A percentile compares a stretch with the other conserved stretches of the same genome.
Conservation (phyloP, 1,140 invertebrate species). For the Lanistes nyassanus region DNA sequence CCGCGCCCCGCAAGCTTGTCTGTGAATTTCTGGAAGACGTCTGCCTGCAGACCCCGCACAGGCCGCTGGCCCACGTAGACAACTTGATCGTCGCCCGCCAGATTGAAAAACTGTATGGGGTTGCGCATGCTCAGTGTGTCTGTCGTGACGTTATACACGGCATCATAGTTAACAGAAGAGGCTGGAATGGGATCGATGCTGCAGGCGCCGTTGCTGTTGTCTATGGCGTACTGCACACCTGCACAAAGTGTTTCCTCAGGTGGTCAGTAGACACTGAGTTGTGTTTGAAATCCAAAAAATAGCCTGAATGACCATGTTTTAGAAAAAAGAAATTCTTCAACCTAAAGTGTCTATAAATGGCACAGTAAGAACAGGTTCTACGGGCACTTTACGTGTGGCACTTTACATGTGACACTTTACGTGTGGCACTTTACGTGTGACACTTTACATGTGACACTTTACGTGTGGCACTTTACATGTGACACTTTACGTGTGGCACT, state of each 20-base stretch:
- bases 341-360: no score
- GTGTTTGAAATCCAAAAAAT: no score
- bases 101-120: conserved; percentile 18
- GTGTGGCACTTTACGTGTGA: no score
- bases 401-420: no score
- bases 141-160: conserved; percentile 5
- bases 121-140: neutral
- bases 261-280: no score
- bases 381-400: no score
- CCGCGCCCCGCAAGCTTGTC: conserved; percentile 5
- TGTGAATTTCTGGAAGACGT: conserved; percentile 9
- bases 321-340: no score
- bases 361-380: no score
- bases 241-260: neutral
- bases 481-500: no score
- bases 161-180: neutral
- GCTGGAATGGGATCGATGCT: conserved; percentile 18
- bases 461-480: no score
- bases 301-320: no score
- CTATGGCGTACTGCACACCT: conserved; percentile 19
- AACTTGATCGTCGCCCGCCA: neutral
- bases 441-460: no score
- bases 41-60: neutral
- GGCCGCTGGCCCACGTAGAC: conserved; percentile 3
- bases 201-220: neutral